phyloP scores from a whole-genome alignment of 35 echinoderm and acorn worm genomes.

The Holothuria glaberrima region DNA sequence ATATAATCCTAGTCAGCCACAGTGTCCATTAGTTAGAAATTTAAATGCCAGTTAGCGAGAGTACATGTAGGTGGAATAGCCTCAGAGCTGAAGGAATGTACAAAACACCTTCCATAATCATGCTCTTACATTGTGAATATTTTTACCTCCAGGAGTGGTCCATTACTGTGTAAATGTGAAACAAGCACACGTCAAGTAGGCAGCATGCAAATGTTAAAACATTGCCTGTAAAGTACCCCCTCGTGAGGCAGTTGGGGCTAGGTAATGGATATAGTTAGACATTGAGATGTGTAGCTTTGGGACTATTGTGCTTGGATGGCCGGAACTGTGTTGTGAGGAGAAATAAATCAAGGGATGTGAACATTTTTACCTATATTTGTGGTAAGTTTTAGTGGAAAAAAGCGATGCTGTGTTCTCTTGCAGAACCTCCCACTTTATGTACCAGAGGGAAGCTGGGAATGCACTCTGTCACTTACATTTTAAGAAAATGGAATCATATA shows the following conservation, averaged over 20 bases:
- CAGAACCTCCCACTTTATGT: too few species aligned
- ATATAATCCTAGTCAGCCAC: too few species aligned
- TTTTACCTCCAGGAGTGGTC: constrained; percentile 7
- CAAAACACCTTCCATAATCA: too few species aligned
- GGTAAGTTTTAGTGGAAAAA: neutral
- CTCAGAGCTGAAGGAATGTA: too few species aligned
- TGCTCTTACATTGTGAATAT: too few species aligned
- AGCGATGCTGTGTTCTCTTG: too few species aligned
- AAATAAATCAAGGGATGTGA: neutral
- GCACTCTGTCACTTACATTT: too few species aligned
- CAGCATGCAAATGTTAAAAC: neutral
- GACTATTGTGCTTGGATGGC: neutral
- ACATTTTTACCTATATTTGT: neutral
- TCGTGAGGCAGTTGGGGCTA: neutral
- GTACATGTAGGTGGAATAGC: too few species aligned
- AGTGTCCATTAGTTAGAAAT: too few species aligned
- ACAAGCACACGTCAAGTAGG: constrained; percentile 21
- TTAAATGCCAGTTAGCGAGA: too few species aligned
- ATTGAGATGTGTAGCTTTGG: constrained; percentile 38
- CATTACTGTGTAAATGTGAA: constrained; percentile 28
- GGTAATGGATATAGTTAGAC: constrained; percentile 1
- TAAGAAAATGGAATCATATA: too few species aligned
- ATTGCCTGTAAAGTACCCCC: constrained; percentile 7
- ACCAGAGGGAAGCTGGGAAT: neutral
- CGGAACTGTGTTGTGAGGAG: neutral